phyloP scores from a whole-genome alignment of 1,140 invertebrate species.

The Halictus rubicundus region DNA sequence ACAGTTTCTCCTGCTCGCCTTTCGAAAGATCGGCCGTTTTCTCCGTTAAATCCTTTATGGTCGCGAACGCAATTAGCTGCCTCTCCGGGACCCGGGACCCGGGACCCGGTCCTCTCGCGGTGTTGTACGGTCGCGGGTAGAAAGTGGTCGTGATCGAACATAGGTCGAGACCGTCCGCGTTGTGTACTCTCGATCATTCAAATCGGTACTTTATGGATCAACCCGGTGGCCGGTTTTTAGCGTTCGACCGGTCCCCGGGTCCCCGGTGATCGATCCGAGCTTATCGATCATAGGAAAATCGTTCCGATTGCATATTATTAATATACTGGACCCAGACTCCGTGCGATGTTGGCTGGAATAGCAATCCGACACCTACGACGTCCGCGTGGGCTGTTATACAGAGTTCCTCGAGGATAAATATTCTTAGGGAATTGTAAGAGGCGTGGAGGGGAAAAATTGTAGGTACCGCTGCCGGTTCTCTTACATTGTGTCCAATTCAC shows the following conservation, averaged over 20 bases:
- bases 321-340: background rate
- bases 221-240: background rate
- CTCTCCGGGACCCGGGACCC: slow-evolving; percentile 12
- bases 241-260: background rate
- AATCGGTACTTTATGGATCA: slow-evolving; percentile 8
- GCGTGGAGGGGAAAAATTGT: background rate
- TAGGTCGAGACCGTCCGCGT: background rate
- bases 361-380: background rate
- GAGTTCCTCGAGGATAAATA: background rate
- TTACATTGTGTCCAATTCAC: background rate
- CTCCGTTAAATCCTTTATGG: slow-evolving; percentile 31
- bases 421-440: background rate
- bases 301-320: background rate
- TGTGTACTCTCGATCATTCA: background rate
- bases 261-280: background rate
- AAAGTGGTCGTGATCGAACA: slow-evolving; percentile 3
- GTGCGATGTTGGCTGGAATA: background rate
- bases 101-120: background rate
- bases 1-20: slow-evolving; percentile 42
- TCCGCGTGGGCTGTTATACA: background rate
- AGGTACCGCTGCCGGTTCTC: background rate
- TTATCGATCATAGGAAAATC: background rate
- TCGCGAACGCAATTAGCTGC: slow-evolving; percentile 42
- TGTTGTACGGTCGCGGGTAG: slow-evolving; percentile 2
- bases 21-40: slow-evolving; percentile 48